phyloP scores from a whole-genome alignment of 1,140 invertebrate genomes.

The Meteorus sp. region DNA sequence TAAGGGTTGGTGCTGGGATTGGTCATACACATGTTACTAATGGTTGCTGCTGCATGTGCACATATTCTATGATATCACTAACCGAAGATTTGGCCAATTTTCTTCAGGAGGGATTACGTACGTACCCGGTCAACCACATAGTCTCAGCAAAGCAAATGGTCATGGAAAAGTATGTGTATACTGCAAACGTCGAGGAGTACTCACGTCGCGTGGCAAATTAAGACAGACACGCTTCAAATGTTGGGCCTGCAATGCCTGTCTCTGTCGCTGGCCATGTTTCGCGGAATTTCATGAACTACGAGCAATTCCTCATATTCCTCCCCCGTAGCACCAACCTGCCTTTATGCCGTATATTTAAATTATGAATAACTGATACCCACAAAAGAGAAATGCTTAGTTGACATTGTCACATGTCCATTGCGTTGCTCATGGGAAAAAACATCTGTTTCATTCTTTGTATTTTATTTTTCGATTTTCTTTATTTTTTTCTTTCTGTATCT shows the following conservation, averaged over 20 bases:
- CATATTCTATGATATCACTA: constrained; percentile 48
- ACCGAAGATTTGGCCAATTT: constrained; percentile 54
- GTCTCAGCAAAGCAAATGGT: constrained; percentile 60
- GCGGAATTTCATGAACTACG: constrained; percentile 57
- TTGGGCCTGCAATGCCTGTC: constrained; percentile 59
- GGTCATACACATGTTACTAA: constrained; percentile 49
- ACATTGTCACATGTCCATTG: constrained; percentile 7
- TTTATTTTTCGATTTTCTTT: not conserved
- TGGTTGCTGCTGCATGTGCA: constrained; percentile 58
- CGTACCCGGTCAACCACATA: constrained; percentile 58
- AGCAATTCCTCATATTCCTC: constrained; percentile 56
- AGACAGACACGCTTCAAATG: constrained; percentile 61
- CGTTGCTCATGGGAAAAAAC: constrained; percentile 10
- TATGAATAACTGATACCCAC: constrained; percentile 33
- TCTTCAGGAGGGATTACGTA: constrained; percentile 58
- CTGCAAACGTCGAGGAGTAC: constrained; percentile 57
- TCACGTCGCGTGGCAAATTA: constrained; percentile 58
- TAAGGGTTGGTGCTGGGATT: constrained; percentile 58
- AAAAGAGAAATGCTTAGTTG: constrained; percentile 27
- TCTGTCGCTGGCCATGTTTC: constrained; percentile 59
- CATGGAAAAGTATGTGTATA: constrained; percentile 61
- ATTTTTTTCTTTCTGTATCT: too few species aligned
- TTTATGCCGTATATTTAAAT: constrained; percentile 38
- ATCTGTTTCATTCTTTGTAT: constrained; percentile 22
- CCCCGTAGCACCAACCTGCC: constrained; percentile 57